Percentiles rank a stretch among this genome's conserved stretches.
Evolutionary conservation across 2,888 invertebrate genomes (phyloP).

Genomic region (Amphimallon solstitiale): DNA sequence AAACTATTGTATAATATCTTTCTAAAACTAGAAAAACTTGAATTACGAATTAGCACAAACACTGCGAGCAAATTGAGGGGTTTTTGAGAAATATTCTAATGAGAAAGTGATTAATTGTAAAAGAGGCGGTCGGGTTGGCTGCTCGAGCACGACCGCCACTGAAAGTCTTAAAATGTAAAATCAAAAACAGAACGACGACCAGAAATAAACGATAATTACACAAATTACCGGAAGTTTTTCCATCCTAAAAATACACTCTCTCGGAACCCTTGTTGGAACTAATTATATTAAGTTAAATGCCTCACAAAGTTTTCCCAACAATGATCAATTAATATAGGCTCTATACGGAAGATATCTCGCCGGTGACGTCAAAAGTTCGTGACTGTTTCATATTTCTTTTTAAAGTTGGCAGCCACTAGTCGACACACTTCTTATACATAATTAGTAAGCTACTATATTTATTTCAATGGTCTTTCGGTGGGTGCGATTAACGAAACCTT

Average conservation of each 20-base stretch:
- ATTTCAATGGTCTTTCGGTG: neutral
- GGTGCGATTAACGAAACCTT: conserved; percentile 4
- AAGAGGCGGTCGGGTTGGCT: neutral
- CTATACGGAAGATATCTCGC: conserved; percentile 28
- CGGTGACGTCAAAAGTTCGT: conserved; percentile 49
- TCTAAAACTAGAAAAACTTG: neutral
- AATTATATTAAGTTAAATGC: conserved; percentile 38
- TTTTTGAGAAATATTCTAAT: neutral
- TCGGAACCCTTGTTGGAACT: conserved; percentile 1
- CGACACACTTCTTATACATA: conserved; percentile 36
- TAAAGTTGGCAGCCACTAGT: conserved; percentile 31
- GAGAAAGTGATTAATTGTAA: conserved; percentile 10
- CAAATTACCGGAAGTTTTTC: conserved; percentile 20
- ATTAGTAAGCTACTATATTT: conserved; percentile 10
- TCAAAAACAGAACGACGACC: conserved; percentile 12
- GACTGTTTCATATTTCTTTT: conserved; percentile 48
- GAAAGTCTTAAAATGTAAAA: neutral
- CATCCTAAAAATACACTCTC: conserved; percentile 13
- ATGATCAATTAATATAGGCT: conserved; percentile 38
- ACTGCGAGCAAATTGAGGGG: neutral
- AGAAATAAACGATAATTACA: conserved; percentile 20
- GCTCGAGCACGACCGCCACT: neutral
- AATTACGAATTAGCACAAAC: neutral
- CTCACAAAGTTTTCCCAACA: conserved; percentile 33
- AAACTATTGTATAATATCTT: too few species aligned